Percentiles rank a stretch among this genome's conserved stretches.
These are phyloP conservation scores for Lampris megalopsis DNA, from an alignment of 2,113 vertebrate genomes.

Conservation along the genomic window DNA sequence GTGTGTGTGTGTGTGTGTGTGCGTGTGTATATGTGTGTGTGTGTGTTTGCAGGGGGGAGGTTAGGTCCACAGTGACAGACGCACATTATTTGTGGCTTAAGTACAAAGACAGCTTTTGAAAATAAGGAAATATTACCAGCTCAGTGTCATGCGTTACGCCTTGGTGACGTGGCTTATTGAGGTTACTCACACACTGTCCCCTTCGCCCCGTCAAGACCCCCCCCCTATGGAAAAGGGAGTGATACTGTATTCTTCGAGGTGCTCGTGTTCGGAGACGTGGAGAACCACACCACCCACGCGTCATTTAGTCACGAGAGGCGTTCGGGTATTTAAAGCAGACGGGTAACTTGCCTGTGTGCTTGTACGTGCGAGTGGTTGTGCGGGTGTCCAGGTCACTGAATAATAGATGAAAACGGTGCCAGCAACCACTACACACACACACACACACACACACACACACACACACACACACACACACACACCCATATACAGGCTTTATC, in stretches of 20 bases:
- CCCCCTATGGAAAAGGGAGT: no score
- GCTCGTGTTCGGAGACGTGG: no score
- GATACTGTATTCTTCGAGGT: no score
- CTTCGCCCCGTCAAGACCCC: no score
- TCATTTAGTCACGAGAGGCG: constrained; percentile 8
- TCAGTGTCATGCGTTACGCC: neutral
- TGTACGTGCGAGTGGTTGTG: neutral
- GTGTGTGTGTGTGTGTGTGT: no score
- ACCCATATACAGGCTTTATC: constrained; percentile 33
- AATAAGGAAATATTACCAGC: neutral
- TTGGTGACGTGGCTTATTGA: neutral
- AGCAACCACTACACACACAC: constrained; percentile 5
- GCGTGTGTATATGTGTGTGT: neutral
- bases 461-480: constrained; percentile 16
- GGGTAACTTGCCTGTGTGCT: constrained; percentile 30
- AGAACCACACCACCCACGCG: no score
- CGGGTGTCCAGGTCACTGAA: constrained; percentile 35
- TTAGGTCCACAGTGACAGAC: neutral
- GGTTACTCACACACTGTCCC: no score
- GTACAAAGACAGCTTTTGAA: constrained; percentile 4
- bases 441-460: constrained; percentile 9
- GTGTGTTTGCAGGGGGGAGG: neutral
- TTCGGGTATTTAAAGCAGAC: neutral
- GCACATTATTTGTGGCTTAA: neutral
- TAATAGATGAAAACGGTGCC: constrained; percentile 50